Conservation (phyloP, 2,888 invertebrate genomes). For the Drosophila aldrichi region DNA sequence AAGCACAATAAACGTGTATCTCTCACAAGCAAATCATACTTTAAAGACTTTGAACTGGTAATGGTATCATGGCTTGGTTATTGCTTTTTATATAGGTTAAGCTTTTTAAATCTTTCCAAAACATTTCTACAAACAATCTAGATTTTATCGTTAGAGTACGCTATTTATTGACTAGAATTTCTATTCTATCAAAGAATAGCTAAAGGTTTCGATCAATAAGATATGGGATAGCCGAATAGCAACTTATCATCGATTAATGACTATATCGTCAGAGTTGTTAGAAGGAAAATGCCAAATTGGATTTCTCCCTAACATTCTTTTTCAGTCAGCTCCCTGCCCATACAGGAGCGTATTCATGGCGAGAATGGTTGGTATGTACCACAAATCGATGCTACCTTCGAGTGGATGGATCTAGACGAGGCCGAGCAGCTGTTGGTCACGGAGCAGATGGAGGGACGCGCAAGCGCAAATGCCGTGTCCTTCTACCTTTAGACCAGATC, state of each 20-base stretch:
- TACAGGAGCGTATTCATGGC: conserved; percentile 55
- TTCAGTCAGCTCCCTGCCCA: conserved; percentile 51
- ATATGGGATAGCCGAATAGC: conserved; percentile 9
- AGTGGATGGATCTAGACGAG: conserved; percentile 61
- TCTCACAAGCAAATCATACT: neutral
- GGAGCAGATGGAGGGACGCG: conserved; percentile 32
- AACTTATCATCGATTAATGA: conserved; percentile 25
- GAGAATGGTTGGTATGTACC: conserved; percentile 71
- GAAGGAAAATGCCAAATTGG: neutral
- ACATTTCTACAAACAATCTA: no score
- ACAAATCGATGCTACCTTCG: conserved; percentile 53
- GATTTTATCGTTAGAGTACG: neutral
- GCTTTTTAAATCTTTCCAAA: neutral
- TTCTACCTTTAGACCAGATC: conserved; percentile 76
- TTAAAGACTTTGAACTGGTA: neutral
- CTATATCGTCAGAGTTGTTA: neutral
- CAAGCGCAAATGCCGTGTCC: conserved; percentile 46
- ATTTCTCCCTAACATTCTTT: neutral
- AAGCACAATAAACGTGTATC: neutral
- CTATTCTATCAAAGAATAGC: neutral
- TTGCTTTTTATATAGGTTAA: neutral
- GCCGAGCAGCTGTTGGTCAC: conserved; percentile 42
- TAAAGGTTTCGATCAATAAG: neutral
- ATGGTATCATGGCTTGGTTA: neutral
- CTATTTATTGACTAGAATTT: neutral